A percentile compares a stretch with the other conserved stretches of the same genome.
These are phyloP conservation scores for Acipenser oxyrinchus DNA, from an alignment of 2,797 vertebrate genomes.

Conservation along the genomic window DNA sequence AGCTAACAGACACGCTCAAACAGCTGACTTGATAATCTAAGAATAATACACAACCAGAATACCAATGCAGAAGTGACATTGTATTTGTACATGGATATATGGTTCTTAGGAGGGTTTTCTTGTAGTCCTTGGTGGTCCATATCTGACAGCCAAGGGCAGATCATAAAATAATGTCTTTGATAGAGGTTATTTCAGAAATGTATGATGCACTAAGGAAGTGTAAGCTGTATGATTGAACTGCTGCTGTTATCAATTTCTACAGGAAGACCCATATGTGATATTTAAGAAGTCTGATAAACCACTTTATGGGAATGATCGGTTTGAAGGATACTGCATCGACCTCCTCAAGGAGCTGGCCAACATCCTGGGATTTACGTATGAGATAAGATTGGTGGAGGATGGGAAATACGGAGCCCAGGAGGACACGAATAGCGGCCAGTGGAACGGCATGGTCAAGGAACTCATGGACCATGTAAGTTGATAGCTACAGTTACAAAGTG, in stretches of 20 bases:
- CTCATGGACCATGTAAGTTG: conserved; percentile 92
- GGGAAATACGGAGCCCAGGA: conserved; percentile 91
- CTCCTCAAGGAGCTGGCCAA: conserved; percentile 85
- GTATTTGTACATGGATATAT: too few relatives aligned
- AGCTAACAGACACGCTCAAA: too few relatives aligned
- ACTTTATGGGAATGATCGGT: conserved; percentile 90
- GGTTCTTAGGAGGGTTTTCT: too few relatives aligned
- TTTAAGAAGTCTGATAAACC: conserved; percentile 97
- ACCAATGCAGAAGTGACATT: too few relatives aligned
- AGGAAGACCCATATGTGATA: conserved; percentile 97
- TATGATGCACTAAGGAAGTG: background rate
- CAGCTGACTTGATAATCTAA: too few relatives aligned
- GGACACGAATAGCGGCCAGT: conserved; percentile 79
- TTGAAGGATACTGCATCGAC: conserved; percentile 95
- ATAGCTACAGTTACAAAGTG: too few relatives aligned
- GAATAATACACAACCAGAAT: too few relatives aligned
- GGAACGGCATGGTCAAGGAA: conserved; percentile 96
- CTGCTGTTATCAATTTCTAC: conserved; percentile 24
- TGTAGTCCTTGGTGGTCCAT: too few relatives aligned
- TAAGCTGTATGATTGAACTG: background rate
- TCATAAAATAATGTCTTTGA: background rate
- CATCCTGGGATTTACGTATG: conserved; percentile 91
- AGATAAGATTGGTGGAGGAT: conserved; percentile 88
- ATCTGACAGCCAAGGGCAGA: conserved; percentile 5
- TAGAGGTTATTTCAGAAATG: conserved; percentile 9